Evolutionary conservation across 2,888 invertebrate species (phyloP).

Genomic region (Lordiphosa fenestrarum): DNA sequence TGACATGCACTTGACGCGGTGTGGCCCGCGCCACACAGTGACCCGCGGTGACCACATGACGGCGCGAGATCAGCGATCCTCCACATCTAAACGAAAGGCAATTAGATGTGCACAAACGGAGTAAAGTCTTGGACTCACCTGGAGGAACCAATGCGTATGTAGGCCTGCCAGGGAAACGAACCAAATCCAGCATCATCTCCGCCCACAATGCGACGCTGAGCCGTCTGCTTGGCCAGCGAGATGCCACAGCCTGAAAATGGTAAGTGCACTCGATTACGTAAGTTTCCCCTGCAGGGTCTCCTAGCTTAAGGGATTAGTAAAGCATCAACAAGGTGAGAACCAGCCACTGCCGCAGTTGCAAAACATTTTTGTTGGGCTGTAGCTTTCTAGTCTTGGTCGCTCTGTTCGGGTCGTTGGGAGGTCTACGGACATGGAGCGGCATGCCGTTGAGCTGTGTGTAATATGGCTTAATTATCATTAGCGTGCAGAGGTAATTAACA

Average conservation of each 20-base stretch:
- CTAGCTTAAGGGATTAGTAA: conserved; percentile 18
- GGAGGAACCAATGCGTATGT: conserved; percentile 95
- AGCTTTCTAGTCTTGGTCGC: conserved; percentile 23
- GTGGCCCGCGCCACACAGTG: conserved; percentile 96
- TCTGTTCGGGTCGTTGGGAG: conserved; percentile 11
- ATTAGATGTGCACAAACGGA: neutral
- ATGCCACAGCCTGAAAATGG: conserved; percentile 89
- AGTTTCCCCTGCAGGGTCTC: neutral
- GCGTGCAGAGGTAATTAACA: conserved; percentile 55
- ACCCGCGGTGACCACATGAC: conserved; percentile 96
- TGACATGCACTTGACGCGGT: conserved; percentile 94
- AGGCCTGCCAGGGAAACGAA: conserved; percentile 97
- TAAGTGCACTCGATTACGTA: neutral
- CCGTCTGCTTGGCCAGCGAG: conserved; percentile 90
- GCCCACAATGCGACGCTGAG: conserved; percentile 94
- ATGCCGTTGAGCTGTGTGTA: conserved; percentile 56
- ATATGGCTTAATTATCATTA: conserved; percentile 61
- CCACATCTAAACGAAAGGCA: conserved; percentile 86
- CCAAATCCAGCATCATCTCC: conserved; percentile 97
- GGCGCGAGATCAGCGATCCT: conserved; percentile 93
- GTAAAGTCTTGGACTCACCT: conserved; percentile 80
- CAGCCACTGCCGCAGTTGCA: conserved; percentile 23
- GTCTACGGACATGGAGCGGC: conserved; percentile 29
- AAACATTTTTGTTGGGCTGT: conserved; percentile 12
- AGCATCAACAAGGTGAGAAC: conserved; percentile 22